phyloP scores from a whole-genome alignment of 2,797 vertebrate genomes.

The Avahi laniger region DNA sequence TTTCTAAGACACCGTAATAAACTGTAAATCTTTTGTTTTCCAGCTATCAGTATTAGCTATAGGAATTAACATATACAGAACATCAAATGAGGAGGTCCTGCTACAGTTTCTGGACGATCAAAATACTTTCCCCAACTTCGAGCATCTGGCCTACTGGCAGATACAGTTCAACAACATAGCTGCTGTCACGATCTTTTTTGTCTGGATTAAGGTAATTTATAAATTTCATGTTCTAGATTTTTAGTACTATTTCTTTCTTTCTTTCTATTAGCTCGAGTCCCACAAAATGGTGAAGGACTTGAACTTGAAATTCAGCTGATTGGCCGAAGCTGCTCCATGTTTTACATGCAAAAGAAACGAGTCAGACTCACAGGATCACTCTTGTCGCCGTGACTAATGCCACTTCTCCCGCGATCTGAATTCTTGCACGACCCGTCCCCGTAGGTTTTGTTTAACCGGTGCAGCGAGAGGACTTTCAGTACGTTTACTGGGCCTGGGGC shows the following conservation, averaged over 20 bases:
- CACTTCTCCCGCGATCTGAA: not conserved
- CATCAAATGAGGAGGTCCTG: slow-evolving; percentile 89
- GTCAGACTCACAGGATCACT: not conserved
- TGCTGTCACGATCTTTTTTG: slow-evolving; percentile 94
- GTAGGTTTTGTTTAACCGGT: not conserved
- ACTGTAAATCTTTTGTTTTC: slow-evolving; percentile 54
- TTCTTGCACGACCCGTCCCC: not conserved
- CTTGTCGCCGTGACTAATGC: not conserved
- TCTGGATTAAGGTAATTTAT: slow-evolving; percentile 96
- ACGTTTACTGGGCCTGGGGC: too few species aligned
- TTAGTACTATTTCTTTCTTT: not conserved
- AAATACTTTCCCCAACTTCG: slow-evolving; percentile 91
- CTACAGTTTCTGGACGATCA: slow-evolving; percentile 92
- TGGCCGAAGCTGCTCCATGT: not conserved
- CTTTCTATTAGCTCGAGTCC: not conserved
- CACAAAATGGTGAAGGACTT: not conserved
- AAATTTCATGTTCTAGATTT: not conserved
- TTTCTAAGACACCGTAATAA: not conserved
- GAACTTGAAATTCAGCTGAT: not conserved
- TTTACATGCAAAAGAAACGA: not conserved
- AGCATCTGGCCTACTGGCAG: slow-evolving; percentile 93
- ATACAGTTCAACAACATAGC: slow-evolving; percentile 95
- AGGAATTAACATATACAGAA: slow-evolving; percentile 92
- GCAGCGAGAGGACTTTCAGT: not conserved
- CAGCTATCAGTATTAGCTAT: slow-evolving; percentile 93